Evolutionary conservation across 2,888 invertebrate genomes (phyloP).

Genomic region (Tachina lurida): DNA sequence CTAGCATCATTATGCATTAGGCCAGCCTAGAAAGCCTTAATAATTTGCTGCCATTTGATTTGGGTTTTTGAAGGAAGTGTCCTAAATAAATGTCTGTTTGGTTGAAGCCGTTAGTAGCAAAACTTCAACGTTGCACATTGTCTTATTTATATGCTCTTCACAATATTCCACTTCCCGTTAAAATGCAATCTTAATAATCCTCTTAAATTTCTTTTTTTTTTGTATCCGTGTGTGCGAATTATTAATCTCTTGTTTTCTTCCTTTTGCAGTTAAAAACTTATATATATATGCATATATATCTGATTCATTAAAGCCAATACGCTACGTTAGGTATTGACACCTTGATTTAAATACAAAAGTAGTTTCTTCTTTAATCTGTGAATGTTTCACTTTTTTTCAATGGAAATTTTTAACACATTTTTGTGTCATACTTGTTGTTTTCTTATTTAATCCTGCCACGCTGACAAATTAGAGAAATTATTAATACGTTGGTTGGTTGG

Average conservation of each 20-base stretch:
- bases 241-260: conserved; percentile 23
- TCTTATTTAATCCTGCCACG: conserved; percentile 55
- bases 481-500: conserved; percentile 21
- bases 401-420: conserved; percentile 58
- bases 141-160: neutral
- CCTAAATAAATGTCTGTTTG: neutral
- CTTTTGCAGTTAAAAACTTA: conserved; percentile 14
- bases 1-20: too few relatives aligned
- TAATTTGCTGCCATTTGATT: neutral
- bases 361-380: conserved; percentile 23
- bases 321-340: conserved; percentile 47
- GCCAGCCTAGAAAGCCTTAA: too few relatives aligned
- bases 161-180: neutral
- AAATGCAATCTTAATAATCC: conserved; percentile 29
- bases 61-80: neutral
- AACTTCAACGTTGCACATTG: neutral
- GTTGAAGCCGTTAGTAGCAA: neutral
- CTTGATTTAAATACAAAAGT: conserved; percentile 52
- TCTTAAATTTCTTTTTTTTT: conserved; percentile 10
- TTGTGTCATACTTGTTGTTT: conserved; percentile 15
- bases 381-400: conserved; percentile 47
- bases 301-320: conserved; percentile 13
- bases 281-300: too few relatives aligned
- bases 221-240: neutral
- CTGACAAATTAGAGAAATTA: conserved; percentile 62